These are phyloP conservation scores for Drosophila melanosoma DNA, from an alignment of 2,888 invertebrate species.

Conservation along the genomic window DNA sequence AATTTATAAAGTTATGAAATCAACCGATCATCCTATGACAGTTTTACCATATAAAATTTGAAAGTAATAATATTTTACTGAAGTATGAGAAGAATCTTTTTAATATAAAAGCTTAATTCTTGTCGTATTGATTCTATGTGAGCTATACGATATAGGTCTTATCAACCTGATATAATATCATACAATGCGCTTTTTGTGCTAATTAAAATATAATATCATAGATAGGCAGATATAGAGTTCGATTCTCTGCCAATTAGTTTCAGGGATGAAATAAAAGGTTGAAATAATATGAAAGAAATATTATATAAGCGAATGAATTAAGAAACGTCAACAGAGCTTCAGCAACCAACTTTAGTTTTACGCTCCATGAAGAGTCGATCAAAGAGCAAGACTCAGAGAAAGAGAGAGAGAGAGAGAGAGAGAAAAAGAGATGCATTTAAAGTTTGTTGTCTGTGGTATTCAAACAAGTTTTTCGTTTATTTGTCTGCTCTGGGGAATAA, in stretches of 20 bases:
- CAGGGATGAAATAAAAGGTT: background rate
- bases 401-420: slow-evolving; percentile 1
- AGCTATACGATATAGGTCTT: background rate
- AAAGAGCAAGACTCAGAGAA: background rate
- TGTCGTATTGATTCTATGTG: background rate
- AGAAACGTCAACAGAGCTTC: background rate
- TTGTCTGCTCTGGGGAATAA: slow-evolving; percentile 18
- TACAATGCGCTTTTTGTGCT: background rate
- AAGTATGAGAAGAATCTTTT: background rate
- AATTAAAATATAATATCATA: background rate
- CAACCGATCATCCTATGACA: background rate
- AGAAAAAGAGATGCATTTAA: slow-evolving; percentile 4
- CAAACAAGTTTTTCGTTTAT: slow-evolving; percentile 58
- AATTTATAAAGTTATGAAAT: background rate
- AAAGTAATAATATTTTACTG: background rate
- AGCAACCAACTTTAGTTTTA: background rate
- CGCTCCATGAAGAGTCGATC: slow-evolving; percentile 2
- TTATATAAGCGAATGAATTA: background rate
- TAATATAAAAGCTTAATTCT: background rate
- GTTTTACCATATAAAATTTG: background rate
- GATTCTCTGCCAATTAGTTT: background rate
- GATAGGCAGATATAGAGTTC: background rate
- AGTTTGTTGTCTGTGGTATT: slow-evolving; percentile 45
- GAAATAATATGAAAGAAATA: background rate
- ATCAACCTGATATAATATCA: background rate